Evolutionary conservation across 2,113 vertebrate genomes (phyloP), one percentile per base, ranked within the genome.

Genomic region (Phyllopteryx taeniolatus): DNA sequence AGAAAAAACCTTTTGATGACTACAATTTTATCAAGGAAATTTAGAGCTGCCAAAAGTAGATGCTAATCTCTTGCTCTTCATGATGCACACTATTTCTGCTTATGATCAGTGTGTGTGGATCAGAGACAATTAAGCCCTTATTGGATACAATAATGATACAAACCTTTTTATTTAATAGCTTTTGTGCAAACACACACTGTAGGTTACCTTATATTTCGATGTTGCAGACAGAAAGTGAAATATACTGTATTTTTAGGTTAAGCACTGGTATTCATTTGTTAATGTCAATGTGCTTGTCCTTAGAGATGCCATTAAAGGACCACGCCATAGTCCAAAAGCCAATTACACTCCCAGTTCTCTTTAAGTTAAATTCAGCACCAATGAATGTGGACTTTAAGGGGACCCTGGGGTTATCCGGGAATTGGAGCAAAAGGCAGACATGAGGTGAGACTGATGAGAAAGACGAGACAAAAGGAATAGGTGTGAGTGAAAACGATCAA

Each of bases 401-500:
- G 63, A 76, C 56, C 61, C 83, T 68, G 44, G 67, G 82, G 85
- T 83, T 80, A 89, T 82, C 75, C 71, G 46, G 66, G 84, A 87
- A 80, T 86, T 83, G 81, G 54, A 75, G 56, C 65, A 83, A 67
- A 60, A 51, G 69, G 80, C 49, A 44, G 76, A 35, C 77, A 84
- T 79, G 75, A 53, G 83, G 70, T 78, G 76, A 87, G 79, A 79
- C 76, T 65, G 79, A 81, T 83, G 76, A 84, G 85, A 87, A 88
- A 81, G 72, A 74, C 74, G 70, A 79, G 75, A 75, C 56, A 19
- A 83, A 80, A 79, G 68, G 60, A 63, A 77, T 69, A 74, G 54
- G 77, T 79, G 80, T 81, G 80, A 81, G 79, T 74, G 83, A 88
- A 87, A 89, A 74, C 20, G 62, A 73, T 91, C 79, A 84, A 78